Evolutionary conservation across 2,888 invertebrate species (phyloP).

Genomic region (Coleophora deauratella): DNA sequence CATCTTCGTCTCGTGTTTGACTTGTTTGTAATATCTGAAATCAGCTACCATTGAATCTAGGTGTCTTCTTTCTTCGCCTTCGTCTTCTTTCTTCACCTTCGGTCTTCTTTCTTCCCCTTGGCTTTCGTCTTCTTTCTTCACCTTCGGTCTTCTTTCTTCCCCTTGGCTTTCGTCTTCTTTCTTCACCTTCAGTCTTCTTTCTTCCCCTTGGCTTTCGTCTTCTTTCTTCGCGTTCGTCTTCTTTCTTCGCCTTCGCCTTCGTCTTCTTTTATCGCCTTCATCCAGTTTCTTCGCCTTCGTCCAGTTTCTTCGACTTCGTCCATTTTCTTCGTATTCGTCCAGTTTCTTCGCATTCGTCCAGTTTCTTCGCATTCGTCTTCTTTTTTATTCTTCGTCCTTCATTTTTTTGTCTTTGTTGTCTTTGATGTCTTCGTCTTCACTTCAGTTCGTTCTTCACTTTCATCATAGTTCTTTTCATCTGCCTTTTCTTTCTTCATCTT

Average conservation of each 20-base stretch:
- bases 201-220: constrained; percentile 2
- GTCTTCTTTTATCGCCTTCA: too few species aligned
- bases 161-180: background rate
- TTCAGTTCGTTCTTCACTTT: too few species aligned
- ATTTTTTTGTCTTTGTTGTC: too few species aligned
- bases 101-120: background rate
- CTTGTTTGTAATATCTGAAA: too few species aligned
- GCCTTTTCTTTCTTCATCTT: too few species aligned
- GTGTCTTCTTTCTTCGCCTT: background rate
- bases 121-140: background rate
- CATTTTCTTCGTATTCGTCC: background rate
- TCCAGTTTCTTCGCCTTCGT: background rate
- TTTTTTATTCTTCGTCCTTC: too few species aligned
- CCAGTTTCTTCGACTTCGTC: background rate
- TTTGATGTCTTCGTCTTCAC: too few species aligned
- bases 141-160: background rate
- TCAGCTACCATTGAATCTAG: too few species aligned
- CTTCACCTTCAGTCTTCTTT: constrained; percentile 1
- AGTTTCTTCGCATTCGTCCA: background rate
- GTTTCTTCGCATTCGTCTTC: too few species aligned
- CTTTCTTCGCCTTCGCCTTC: constrained; percentile 8
- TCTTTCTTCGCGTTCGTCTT: constrained; percentile 3
- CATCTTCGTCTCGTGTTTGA: too few species aligned
- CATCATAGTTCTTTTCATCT: too few species aligned
- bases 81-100: constrained; percentile 2